Base-by-base conservation (phyloP, 2,797 vertebrate species). In the Molossus alvarezi region DNA sequence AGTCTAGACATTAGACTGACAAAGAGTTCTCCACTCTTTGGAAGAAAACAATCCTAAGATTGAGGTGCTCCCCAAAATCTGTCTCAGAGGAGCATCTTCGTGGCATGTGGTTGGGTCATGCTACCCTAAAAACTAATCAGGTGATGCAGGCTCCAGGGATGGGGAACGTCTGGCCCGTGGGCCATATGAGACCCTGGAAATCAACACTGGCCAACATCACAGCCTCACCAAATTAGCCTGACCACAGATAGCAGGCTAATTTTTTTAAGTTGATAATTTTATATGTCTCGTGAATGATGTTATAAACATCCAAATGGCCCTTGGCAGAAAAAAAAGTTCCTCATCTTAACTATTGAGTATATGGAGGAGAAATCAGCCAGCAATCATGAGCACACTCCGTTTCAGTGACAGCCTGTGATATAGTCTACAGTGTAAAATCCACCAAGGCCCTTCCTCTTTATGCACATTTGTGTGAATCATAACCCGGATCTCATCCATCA, bases 401-500 rank as follows among this genome's bases (percentile, higher is more conserved):
- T n/a, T 71, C 21, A 29, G 27, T 12, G 10, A 62, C n/a, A 33
- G 3, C 13, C 6, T 21, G 2, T 8, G 64, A 23, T 55, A 18
- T 18, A 41, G 69, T 37, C 64, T 55, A 11, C 45, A 25, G 7
- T 83, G 10, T 81, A 12, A 84, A 91, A 62, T 41, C 20, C 25
- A 55, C 1, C 3, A 67, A 84, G 51, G 9, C 7, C 27, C n/a
- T 95, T 98, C 67, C 55, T 33, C 88, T 97, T 96, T 91, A 92
- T 97, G 90, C 64, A 88, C 60, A 8, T 88, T 97, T 95, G 93
- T 96, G 29, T 95, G 95, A 93, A 94, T 90, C 96, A 89, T 69
- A 97, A 41, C 45, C 64, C 91, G 65, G 82, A 93, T 93, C 81
- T 97, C 97, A 98, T 98, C 94, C 91, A 98, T 98, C 98, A 98